Conservation (phyloP, 2,888 invertebrate genomes). For the Thymelicus acteon region DNA sequence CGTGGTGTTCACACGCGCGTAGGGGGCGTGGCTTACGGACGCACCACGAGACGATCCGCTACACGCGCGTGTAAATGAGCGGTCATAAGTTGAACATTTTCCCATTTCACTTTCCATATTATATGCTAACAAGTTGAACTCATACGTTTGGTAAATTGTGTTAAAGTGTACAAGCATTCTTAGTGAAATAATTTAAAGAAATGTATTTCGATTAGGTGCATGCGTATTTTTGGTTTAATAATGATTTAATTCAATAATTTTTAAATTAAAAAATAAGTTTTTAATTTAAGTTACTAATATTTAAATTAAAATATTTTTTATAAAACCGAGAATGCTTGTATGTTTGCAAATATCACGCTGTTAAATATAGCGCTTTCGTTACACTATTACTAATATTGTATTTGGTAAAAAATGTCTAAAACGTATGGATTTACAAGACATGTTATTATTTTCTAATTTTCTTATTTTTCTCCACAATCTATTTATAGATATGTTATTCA, state of each 20-base stretch:
- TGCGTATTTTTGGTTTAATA: constrained; percentile 7
- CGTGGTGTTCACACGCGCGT: too few species aligned
- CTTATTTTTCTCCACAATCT: too few species aligned
- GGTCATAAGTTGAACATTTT: constrained; percentile 25
- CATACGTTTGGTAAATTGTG: constrained; percentile 38
- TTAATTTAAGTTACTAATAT: constrained; percentile 2
- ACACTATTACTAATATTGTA: constrained; percentile 12
- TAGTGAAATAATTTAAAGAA: neutral
- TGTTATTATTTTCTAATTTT: too few species aligned
- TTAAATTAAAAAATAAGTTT: constrained; percentile 17
- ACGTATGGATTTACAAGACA: too few species aligned
- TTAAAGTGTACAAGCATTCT: constrained; percentile 26
- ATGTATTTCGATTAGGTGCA: too few species aligned
- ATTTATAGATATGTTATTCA: neutral
- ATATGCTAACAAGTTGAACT: constrained; percentile 24
- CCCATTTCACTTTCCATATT: constrained; percentile 12
- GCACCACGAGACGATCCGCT: too few species aligned
- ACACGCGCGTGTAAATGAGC: too few species aligned
- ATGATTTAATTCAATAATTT: constrained; percentile 13
- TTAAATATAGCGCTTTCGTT: constrained; percentile 11
- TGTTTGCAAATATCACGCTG: constrained; percentile 14
- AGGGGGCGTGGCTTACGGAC: too few species aligned
- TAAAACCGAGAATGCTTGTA: constrained; percentile 30
- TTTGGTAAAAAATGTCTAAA: constrained; percentile 1
- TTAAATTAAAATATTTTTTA: constrained; percentile 8